Evolutionary conservation across 2,888 invertebrate genomes (phyloP), one percentile per base, ranked within the genome.

Genomic region (Campoplex capitator): DNA sequence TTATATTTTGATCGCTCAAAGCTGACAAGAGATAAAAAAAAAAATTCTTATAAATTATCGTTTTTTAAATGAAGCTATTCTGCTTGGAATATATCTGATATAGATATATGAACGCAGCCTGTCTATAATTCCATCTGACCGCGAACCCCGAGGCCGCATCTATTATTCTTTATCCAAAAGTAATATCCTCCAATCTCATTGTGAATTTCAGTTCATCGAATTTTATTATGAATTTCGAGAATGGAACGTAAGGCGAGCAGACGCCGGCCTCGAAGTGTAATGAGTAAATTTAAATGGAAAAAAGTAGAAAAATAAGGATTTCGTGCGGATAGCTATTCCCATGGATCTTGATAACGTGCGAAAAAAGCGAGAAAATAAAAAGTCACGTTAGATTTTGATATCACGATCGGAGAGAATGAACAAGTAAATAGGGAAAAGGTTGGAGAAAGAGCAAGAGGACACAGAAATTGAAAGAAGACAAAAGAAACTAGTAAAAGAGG

Each of bases 401-500:
- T 28, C 73, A 23, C 67, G 56, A 77, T 67, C 75, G 62, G 68
- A 58, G 76, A 74, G 38, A 80, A 78, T 62, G 67, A 67, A 62
- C 68, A 80, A 78, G 85, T 56, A 80, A 80, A 84, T 71, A 79
- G 62, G 71, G 62, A 77, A 73, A 9, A 78, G 51, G 78, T 75
- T 62, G n/a, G 48, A n/a, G 84, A 42, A 51, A 48, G 42, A 89
- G 48, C 42, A 70, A 74, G 70, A 80, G 84, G 28, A 42, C 84
- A 54, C 48, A 48, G 51, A 82, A 89, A 48, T 74, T 91, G 76
- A 77, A 91, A 82, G 88, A 90, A 84, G 89, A 91, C 68, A 90
- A 75, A 90, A 91, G 89, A 91, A 86, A 89, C 87, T 75, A 88
- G 89, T 11, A 70, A 18, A 45, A 58, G 32, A 71, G n/a, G 67